These are phyloP conservation scores for Alsophila aescularia DNA, from an alignment of 2,888 invertebrate genomes.

Conservation along the genomic window DNA sequence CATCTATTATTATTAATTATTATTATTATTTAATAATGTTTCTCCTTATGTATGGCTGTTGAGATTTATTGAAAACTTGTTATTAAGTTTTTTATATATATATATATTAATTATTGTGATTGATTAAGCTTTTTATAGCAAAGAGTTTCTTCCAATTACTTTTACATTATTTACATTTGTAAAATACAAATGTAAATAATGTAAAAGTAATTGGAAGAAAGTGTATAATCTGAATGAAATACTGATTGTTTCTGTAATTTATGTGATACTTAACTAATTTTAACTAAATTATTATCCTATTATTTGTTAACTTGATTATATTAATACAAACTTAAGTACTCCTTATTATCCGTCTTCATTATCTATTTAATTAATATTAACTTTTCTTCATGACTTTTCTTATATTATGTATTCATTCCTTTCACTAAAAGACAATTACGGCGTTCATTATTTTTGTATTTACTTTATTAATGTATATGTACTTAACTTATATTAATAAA, in stretches of 20 bases:
- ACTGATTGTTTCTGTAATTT: background rate
- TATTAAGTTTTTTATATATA: too few species aligned
- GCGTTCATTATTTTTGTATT: constrained; percentile 54
- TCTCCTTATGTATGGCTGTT: too few species aligned
- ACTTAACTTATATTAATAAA: constrained; percentile 15
- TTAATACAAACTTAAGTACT: constrained; percentile 1
- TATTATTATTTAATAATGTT: too few species aligned
- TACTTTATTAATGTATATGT: constrained; percentile 34
- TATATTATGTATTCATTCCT: constrained; percentile 69
- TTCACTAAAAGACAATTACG: constrained; percentile 68
- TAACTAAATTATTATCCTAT: constrained; percentile 4
- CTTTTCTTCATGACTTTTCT: constrained; percentile 41
- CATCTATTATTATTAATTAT: too few species aligned
- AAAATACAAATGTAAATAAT: too few species aligned
- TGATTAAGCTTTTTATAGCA: too few species aligned
- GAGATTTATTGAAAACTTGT: too few species aligned
- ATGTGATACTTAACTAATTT: background rate
- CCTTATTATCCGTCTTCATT: constrained; percentile 20
- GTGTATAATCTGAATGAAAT: too few species aligned
- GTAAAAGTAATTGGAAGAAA: background rate
- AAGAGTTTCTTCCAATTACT: too few species aligned
- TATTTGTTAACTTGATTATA: constrained; percentile 1
- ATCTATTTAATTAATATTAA: constrained; percentile 27
- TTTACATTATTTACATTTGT: too few species aligned
- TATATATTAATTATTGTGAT: too few species aligned